Percentiles rank a stretch among this genome's conserved stretches.
phyloP scores from a whole-genome alignment of 2,888 invertebrate species.

The Morpho helenor region DNA sequence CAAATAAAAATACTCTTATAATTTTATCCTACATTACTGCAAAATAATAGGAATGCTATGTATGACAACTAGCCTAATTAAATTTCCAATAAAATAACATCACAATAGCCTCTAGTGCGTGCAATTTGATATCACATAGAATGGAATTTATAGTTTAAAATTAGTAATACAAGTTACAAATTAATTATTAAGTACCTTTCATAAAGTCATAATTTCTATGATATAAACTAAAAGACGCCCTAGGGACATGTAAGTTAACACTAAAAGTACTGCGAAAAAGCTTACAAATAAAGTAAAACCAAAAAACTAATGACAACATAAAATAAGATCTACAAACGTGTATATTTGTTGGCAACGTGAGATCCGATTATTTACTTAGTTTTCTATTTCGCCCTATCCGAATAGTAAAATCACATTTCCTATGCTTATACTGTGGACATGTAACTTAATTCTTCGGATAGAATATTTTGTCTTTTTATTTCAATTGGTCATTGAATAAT shows the following conservation, averaged over 20 bases:
- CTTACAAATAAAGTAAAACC: constrained; percentile 4
- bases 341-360: constrained; percentile 1
- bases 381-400: too few species aligned
- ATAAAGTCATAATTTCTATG: not conserved
- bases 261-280: not conserved
- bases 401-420: too few species aligned
- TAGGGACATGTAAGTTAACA: not conserved
- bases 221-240: not conserved
- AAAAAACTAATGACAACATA: constrained; percentile 3
- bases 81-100: constrained; percentile 3
- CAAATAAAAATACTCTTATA: constrained; percentile 17
- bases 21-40: constrained; percentile 13
- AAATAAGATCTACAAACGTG: not conserved
- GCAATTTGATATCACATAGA: constrained; percentile 5
- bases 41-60: constrained; percentile 19
- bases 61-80: constrained; percentile 11
- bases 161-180: constrained; percentile 1
- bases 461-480: too few species aligned
- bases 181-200: constrained; percentile 3
- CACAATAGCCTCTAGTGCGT: constrained; percentile 4
- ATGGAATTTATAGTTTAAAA: constrained; percentile 3
- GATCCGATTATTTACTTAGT: not conserved
- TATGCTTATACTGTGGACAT: too few species aligned
- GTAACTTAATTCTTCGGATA: too few species aligned
- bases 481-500: too few species aligned